Evolutionary conservation across 2,113 vertebrate species (phyloP), one percentile per base, ranked within the genome.

Genomic region (Brachyistius frenatus): DNA sequence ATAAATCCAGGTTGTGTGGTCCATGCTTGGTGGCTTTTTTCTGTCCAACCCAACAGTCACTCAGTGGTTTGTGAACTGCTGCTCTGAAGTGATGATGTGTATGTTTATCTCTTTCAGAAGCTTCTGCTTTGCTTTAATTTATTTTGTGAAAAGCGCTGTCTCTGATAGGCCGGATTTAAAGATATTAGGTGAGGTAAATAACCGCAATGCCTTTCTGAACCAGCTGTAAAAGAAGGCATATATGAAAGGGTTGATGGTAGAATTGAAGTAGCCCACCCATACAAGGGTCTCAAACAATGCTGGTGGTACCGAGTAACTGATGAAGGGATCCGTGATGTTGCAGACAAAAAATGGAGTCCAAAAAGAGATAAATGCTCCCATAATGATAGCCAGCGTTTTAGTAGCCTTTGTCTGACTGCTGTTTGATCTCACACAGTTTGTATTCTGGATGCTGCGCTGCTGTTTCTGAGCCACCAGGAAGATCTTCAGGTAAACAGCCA

Each of bases 271-370:
- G 9, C 76, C 67, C 14, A 79, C 10, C 67, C 76, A 79, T 6
- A 49, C 41, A 33, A 79, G 30, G 6, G 53, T 72, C 14, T 49
- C 46, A 31, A 72, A 79, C 60, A 79, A 14, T 0, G 7, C 60
- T 5, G 60, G 61, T 23, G 76, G 67, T n/a, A n/a, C 57, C 33
- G 66, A 78, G 36, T 78, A 71, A 39, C 5, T 44, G 10, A 72
- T 58, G 10, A 72, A 79, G 3, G 76, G 67, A 50, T 72, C 76
- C n/a, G 52, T 52, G 7, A 52, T 52, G 44, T 72, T 65, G 30
- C 76, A 79, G 0, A 72, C 14, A 52, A 79, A 79, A 65, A 79
- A 79, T 23, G 67, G 67, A 52, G 76, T 79, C 76, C 76, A 79
- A 35, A 79, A 79, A 16, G 67, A 79, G 9, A 79, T 67, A 53